phyloP scores from a whole-genome alignment of 2,888 invertebrate genomes.

The Phyllotreta cruciferae region DNA sequence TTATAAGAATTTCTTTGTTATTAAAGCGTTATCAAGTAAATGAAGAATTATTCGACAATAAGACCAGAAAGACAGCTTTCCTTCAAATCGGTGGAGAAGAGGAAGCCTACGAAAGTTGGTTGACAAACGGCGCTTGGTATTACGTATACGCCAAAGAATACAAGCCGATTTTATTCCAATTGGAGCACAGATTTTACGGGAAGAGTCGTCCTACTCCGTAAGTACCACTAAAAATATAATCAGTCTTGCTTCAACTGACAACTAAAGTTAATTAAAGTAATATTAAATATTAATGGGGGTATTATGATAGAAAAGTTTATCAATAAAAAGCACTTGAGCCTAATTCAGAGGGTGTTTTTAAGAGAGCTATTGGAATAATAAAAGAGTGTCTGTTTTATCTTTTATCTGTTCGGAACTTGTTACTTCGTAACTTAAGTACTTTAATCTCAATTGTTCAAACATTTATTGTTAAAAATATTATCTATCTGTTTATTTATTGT shows the following conservation, averaged over 20 bases:
- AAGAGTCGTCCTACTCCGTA: slow-evolving; percentile 78
- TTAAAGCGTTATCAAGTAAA: slow-evolving; percentile 82
- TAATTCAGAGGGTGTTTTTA: no score
- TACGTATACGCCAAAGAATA: slow-evolving; percentile 80
- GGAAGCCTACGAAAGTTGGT: slow-evolving; percentile 82
- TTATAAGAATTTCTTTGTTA: slow-evolving; percentile 10
- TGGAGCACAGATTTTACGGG: slow-evolving; percentile 96
- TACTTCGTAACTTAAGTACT: no score
- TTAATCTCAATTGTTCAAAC: no score
- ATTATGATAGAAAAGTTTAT: no score
- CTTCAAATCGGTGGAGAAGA: slow-evolving; percentile 96
- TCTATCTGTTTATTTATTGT: no score
- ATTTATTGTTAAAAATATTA: no score
- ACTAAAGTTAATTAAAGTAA: background rate
- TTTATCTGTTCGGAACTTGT: no score
- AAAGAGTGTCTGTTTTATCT: no score
- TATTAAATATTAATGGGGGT: background rate
- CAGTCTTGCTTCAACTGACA: background rate
- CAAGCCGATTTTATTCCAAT: slow-evolving; percentile 82
- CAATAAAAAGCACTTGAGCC: no score
- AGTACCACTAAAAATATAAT: no score
- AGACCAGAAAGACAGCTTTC: slow-evolving; percentile 82
- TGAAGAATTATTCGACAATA: slow-evolving; percentile 70
- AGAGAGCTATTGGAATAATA: no score
- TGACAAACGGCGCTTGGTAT: slow-evolving; percentile 88